phyloP scores from a whole-genome alignment of 2,888 invertebrate species.

The Tolmerus cingulatus region DNA sequence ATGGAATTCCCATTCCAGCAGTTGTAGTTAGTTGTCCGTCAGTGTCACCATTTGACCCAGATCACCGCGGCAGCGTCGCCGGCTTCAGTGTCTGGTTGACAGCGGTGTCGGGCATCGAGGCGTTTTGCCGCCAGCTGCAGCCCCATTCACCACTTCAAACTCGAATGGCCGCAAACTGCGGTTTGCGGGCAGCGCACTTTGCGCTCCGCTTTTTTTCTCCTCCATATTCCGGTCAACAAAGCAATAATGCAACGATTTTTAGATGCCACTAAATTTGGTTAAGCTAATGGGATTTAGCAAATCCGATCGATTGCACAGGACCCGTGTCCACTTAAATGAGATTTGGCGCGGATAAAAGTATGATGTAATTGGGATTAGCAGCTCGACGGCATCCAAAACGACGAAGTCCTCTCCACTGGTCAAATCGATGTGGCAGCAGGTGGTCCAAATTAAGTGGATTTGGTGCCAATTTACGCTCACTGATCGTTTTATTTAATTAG shows the following conservation, averaged over 20 bases:
- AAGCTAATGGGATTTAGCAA: not conserved
- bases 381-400: not conserved
- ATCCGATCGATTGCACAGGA: not conserved
- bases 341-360: not conserved
- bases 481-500: conserved; percentile 15
- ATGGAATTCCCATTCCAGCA: not conserved
- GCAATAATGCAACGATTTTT: not conserved
- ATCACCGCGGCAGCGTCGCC: not conserved
- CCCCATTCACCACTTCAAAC: not conserved
- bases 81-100: not conserved
- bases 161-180: not conserved
- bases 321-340: not conserved
- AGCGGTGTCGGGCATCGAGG: not conserved
- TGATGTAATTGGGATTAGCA: conserved; percentile 18
- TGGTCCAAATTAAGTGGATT: conserved; percentile 5
- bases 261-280: conserved; percentile 3
- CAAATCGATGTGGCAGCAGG: not conserved
- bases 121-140: not conserved
- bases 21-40: conserved; percentile 7
- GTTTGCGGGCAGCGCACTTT: not conserved
- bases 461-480: not conserved
- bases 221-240: not conserved
- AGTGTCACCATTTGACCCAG: conserved; percentile 27
- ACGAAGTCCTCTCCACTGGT: not conserved
- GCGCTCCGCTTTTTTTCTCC: not conserved